Conservation (phyloP, 1,140 invertebrate species). For the Meloidogyne floridensis region DNA sequence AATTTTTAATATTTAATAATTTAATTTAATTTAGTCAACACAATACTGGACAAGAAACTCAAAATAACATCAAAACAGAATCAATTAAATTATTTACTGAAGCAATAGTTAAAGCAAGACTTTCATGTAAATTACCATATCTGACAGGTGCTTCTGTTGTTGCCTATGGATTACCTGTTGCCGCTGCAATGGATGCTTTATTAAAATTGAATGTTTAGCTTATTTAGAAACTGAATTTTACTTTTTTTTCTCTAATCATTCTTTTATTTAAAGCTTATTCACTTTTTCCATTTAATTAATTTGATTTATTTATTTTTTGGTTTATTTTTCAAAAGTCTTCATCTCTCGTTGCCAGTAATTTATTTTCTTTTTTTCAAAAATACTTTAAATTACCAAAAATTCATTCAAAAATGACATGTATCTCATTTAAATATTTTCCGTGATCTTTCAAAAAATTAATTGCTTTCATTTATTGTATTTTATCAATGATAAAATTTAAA, state of each 20-base stretch:
- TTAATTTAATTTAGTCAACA: background rate
- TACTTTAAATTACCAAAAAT: background rate
- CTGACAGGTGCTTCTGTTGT: conserved; percentile 59
- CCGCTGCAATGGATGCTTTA: background rate
- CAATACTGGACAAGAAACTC: background rate
- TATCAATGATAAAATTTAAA: background rate
- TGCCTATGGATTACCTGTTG: conserved; percentile 52
- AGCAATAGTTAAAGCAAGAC: conserved; percentile 50
- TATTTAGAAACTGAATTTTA: background rate
- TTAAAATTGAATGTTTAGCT: background rate
- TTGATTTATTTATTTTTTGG: background rate
- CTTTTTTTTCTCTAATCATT: background rate
- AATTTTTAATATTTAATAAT: background rate
- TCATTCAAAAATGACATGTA: background rate
- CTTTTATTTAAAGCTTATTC: background rate
- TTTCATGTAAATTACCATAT: conserved; percentile 49
- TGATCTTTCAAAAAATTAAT: background rate
- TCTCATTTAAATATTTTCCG: background rate
- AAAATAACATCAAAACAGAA: conserved; percentile 12
- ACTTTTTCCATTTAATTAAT: background rate
- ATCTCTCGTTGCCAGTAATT: background rate
- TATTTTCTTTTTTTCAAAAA: background rate
- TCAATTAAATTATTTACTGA: conserved; percentile 47
- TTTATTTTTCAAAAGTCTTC: background rate
- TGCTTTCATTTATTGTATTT: background rate